These are phyloP conservation scores for Uloborus diversus DNA, from an alignment of 1,140 invertebrate species.

Conservation along the genomic window DNA sequence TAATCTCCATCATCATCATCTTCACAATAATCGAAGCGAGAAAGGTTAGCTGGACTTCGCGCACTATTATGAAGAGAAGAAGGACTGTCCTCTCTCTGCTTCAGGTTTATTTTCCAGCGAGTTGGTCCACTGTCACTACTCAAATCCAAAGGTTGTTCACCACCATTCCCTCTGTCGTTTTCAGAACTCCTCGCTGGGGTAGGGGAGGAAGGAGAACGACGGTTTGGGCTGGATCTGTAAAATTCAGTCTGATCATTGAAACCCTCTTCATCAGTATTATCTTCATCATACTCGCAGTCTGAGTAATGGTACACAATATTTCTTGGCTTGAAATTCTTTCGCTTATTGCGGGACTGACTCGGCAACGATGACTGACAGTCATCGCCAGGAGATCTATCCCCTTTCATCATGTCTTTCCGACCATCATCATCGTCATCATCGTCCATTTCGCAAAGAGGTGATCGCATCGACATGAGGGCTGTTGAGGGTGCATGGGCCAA, in stretches of 20 bases:
- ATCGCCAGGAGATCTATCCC: background rate
- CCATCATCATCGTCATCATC: slow-evolving; percentile 36
- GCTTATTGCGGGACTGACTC: slow-evolving; percentile 68
- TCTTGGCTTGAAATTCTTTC: slow-evolving; percentile 75
- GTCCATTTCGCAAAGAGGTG: slow-evolving; percentile 22
- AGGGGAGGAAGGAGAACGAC: slow-evolving; percentile 10
- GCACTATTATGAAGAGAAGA: background rate
- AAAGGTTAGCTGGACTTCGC: slow-evolving; percentile 42
- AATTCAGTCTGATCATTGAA: slow-evolving; percentile 24
- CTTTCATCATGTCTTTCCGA: slow-evolving; percentile 1
- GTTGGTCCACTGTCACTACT: slow-evolving; percentile 63
- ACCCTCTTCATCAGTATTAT: slow-evolving; percentile 29
- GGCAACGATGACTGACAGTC: slow-evolving; percentile 4
- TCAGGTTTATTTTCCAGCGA: slow-evolving; percentile 31
- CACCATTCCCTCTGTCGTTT: background rate
- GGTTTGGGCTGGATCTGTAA: slow-evolving; percentile 8
- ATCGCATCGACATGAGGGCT: slow-evolving; percentile 27
- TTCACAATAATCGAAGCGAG: slow-evolving; percentile 39
- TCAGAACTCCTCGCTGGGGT: slow-evolving; percentile 28
- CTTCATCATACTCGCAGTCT: slow-evolving; percentile 26
- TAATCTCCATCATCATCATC: slow-evolving; percentile 45
- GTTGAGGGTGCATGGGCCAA: slow-evolving; percentile 15
- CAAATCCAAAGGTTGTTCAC: slow-evolving; percentile 61
- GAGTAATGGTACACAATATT: slow-evolving; percentile 67
- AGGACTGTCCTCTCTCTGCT: background rate